phyloP scores from a whole-genome alignment of 2,113 vertebrate genomes.

The Egretta garzetta region DNA sequence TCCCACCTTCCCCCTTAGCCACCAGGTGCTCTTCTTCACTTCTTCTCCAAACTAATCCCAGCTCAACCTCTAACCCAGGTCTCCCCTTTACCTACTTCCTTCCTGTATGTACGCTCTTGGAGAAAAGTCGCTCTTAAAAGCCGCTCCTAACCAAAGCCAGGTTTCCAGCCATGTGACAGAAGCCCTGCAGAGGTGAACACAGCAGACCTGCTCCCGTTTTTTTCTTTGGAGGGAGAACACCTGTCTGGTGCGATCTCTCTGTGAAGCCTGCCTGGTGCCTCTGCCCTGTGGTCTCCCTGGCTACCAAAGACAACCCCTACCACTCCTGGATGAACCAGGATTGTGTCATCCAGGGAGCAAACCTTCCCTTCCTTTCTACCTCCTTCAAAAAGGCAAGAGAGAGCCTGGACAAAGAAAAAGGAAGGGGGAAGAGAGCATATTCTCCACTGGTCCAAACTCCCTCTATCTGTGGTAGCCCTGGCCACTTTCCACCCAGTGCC shows the following conservation, averaged over 20 bases:
- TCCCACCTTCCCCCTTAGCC: not conserved
- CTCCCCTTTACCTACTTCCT: not conserved
- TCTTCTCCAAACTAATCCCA: not conserved
- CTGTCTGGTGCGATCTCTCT: not conserved
- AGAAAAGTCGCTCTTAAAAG: not conserved
- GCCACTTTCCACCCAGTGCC: not conserved
- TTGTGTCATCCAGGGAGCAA: rapidly evolving
- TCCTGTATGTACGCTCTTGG: not conserved
- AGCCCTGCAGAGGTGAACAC: not conserved
- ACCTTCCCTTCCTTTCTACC: not conserved
- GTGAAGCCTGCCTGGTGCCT: not conserved
- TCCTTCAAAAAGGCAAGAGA: not conserved
- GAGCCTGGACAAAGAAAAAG: not conserved
- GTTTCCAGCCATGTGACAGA: not conserved
- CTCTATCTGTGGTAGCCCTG: not conserved
- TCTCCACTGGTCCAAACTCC: not conserved
- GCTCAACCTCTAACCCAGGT: not conserved
- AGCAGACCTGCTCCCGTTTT: rapidly evolving
- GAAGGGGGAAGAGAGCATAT: rapidly evolving
- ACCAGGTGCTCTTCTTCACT: not conserved
- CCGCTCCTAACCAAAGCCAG: not conserved
- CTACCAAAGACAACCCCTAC: not conserved
- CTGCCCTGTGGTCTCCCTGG: not conserved
- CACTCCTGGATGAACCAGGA: not conserved
- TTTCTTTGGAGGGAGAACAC: not conserved